Percentiles rank a stretch among this genome's conserved stretches.
These are phyloP conservation scores for Slavum lentiscoides DNA, from an alignment of 2,888 invertebrate genomes.

Conservation along the genomic window DNA sequence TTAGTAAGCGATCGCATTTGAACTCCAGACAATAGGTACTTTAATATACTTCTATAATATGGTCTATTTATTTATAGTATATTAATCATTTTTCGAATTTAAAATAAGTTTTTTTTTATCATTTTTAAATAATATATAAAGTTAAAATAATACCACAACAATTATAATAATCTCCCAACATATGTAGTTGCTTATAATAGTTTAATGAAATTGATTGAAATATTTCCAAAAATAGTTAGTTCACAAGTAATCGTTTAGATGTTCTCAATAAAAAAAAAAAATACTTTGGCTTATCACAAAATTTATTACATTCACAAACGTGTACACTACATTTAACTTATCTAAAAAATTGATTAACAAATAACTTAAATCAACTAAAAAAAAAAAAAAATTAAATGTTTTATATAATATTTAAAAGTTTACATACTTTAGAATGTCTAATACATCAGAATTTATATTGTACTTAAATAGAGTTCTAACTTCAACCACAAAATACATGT, in stretches of 20 bases:
- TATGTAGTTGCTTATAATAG: no score
- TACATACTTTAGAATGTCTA: slow-evolving; percentile 24
- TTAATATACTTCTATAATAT: no score
- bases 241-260: background rate
- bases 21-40: no score
- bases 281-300: slow-evolving; percentile 32
- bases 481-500: slow-evolving; percentile 25
- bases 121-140: no score
- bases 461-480: slow-evolving; percentile 12
- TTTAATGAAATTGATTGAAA: background rate
- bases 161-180: no score
- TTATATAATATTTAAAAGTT: slow-evolving; percentile 1
- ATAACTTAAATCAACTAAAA: slow-evolving; percentile 29
- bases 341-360: slow-evolving; percentile 37
- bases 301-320: slow-evolving; percentile 47
- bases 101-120: no score
- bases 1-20: no score
- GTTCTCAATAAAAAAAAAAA: slow-evolving; percentile 18
- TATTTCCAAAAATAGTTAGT: background rate
- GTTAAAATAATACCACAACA: no score
- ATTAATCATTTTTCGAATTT: no score
- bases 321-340: slow-evolving; percentile 33
- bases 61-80: no score
- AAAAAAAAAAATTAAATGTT: background rate
- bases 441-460: slow-evolving; percentile 23